Conservation (phyloP, 2,797 vertebrate species). For the Amphiprion clarkii region DNA sequence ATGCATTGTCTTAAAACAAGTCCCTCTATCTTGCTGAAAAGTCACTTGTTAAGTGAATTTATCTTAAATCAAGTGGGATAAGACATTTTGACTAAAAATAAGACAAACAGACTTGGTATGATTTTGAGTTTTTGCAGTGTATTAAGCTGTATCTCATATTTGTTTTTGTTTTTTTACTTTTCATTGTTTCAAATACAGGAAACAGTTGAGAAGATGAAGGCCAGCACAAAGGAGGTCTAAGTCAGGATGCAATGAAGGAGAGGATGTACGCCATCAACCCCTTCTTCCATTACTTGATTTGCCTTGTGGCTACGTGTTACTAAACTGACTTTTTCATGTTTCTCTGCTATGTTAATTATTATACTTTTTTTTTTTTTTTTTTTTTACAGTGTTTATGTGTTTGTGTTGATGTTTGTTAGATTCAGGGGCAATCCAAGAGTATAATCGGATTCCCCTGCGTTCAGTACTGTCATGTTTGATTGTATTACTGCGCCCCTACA, state of each 20-base stretch:
- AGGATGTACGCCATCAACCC: slow-evolving; percentile 59
- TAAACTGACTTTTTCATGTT: slow-evolving; percentile 77
- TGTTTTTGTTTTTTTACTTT: neutral
- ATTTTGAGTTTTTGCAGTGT: no score
- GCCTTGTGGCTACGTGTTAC: slow-evolving; percentile 72
- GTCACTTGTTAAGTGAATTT: no score
- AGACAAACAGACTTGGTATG: no score
- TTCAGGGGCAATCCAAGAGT: slow-evolving; percentile 64
- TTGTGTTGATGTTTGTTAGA: slow-evolving; percentile 76
- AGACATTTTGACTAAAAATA: no score
- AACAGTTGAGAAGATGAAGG: slow-evolving; percentile 93
- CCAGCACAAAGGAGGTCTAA: slow-evolving; percentile 94
- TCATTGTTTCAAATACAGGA: slow-evolving; percentile 82
- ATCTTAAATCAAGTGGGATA: no score
- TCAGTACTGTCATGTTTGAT: slow-evolving; percentile 83
- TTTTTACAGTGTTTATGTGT: slow-evolving; percentile 67
- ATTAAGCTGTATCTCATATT: neutral
- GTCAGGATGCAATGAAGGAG: slow-evolving; percentile 61
- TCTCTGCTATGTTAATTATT: slow-evolving; percentile 81
- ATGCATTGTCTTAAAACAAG: no score
- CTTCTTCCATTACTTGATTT: slow-evolving; percentile 80
- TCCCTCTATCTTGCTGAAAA: no score
- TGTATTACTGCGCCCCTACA: slow-evolving; percentile 78
- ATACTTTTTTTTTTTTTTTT: slow-evolving; percentile 54
- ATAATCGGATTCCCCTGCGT: slow-evolving; percentile 71